Evolutionary conservation across 2,888 invertebrate genomes (phyloP).

Genomic region (Drosophila vallismaia): DNA sequence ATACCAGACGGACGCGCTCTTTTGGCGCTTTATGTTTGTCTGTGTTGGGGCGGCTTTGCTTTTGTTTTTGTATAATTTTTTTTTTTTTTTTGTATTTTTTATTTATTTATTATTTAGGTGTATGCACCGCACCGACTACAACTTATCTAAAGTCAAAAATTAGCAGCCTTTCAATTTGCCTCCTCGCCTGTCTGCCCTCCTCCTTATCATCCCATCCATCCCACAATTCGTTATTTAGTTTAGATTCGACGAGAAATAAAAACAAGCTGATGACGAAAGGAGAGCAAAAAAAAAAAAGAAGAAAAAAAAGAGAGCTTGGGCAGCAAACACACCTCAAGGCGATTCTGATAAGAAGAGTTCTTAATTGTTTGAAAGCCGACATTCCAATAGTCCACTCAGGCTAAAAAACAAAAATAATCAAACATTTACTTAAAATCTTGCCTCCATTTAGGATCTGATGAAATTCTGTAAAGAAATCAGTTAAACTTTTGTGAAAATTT

Average conservation of each 20-base stretch:
- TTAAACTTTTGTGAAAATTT: too few species aligned
- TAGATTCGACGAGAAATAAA: slow-evolving; percentile 12
- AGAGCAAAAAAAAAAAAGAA: background rate
- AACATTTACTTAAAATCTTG: slow-evolving; percentile 5
- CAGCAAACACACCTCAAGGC: slow-evolving; percentile 24
- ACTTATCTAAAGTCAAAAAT: slow-evolving; percentile 4
- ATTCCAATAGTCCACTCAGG: slow-evolving; percentile 57
- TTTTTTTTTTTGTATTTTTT: slow-evolving; percentile 33
- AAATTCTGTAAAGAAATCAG: too few species aligned
- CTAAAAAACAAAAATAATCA: slow-evolving; percentile 11
- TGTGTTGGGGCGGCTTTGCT: slow-evolving; percentile 39
- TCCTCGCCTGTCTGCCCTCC: background rate
- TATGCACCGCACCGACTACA: slow-evolving; percentile 39
- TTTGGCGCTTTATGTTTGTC: slow-evolving; percentile 26
- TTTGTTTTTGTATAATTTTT: slow-evolving; percentile 27
- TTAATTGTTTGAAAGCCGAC: slow-evolving; percentile 64
- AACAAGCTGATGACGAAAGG: slow-evolving; percentile 1
- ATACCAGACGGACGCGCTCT: slow-evolving; percentile 64
- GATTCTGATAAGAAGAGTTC: slow-evolving; percentile 65
- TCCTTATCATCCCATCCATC: slow-evolving; percentile 8
- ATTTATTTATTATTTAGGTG: slow-evolving; percentile 21
- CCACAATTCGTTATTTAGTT: slow-evolving; percentile 28
- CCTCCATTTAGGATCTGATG: background rate
- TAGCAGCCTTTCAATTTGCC: slow-evolving; percentile 18
- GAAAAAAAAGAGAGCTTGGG: slow-evolving; percentile 7